Evolutionary conservation across 2,888 invertebrate genomes (phyloP), one percentile per base, ranked within the genome.

Genomic region (Drosophila koepferae): DNA sequence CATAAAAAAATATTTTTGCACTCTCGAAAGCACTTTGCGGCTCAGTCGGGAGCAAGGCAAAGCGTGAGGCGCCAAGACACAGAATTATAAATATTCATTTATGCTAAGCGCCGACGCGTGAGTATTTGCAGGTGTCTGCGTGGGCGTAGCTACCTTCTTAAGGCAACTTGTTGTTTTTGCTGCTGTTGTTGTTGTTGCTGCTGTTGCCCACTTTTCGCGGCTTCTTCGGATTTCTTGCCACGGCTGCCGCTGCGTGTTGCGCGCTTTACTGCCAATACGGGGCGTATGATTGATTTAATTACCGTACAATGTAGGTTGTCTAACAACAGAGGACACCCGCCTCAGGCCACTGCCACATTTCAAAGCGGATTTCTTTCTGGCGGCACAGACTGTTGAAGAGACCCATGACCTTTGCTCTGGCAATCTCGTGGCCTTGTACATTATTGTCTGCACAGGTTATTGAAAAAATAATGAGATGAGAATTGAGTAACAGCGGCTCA

Each of bases 81-180:
- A 59, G 86, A 86, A 88, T 86, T 86, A 86, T 89, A 86, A 86
- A 86, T 86, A 86, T 86, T 86, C 86, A 86, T 86, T 86, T 86
- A 89, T 89, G 86, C 82, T 81, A 89, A 86, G 90, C 90, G 77
- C 48, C 82, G 67, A 74, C 63, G 72, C 74, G 81, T 65, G 80
- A 73, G 85, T 72, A 56, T 77, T 68, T 72, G 67, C 85, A 86
- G 89, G 85, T 89, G 88, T 80, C 75, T 81, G 74, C 43, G 67
- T 66, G 69, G 68, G 74, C 63, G 74, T 63, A 63, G 49, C 81
- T 63, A 40, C 40, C 71, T 59, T 28, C 23, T 54, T 16, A 12
- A 16, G 18, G 7, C 23, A 23, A 28, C 41, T 55, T 54, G 16
- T 16, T 55, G 54, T 43, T 36, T 4, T 72, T 70, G 60, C 63